phyloP scores from a whole-genome alignment of 2,888 invertebrate genomes.

The Acanthococcus lagerstroemiae region DNA sequence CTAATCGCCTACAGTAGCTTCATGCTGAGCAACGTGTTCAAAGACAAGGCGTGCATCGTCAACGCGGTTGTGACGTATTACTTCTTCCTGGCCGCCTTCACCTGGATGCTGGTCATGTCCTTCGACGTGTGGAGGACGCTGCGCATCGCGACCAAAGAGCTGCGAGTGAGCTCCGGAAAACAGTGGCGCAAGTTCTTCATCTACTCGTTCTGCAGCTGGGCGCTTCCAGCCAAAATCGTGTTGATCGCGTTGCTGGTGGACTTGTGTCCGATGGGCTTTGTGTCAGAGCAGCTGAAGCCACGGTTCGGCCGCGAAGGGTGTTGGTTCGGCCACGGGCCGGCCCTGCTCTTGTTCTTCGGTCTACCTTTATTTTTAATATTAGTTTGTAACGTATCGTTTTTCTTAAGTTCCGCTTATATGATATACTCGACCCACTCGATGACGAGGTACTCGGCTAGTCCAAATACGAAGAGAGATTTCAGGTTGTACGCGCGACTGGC shows the following conservation, averaged over 20 bases:
- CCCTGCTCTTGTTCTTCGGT: conserved; percentile 47
- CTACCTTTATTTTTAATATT: conserved; percentile 44
- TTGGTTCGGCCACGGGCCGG: conserved; percentile 46
- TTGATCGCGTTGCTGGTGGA: conserved; percentile 42
- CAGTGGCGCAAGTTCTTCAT: conserved; percentile 42
- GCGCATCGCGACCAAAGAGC: conserved; percentile 43
- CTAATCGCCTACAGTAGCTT: conserved; percentile 45
- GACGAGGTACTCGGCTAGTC: conserved; percentile 38
- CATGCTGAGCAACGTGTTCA: conserved; percentile 42
- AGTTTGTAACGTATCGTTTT: conserved; percentile 43
- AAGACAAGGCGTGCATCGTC: conserved; percentile 40
- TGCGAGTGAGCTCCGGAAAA: conserved; percentile 43
- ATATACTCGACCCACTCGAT: conserved; percentile 42
- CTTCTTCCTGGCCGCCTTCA: conserved; percentile 46
- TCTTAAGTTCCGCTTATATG: conserved; percentile 42
- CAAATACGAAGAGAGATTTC: conserved; percentile 40
- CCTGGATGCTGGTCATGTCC: conserved; percentile 49
- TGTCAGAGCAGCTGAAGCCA: conserved; percentile 40
- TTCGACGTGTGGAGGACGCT: conserved; percentile 46
- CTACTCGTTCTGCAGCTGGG: conserved; percentile 44
- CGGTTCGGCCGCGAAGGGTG: conserved; percentile 44
- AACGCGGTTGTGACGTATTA: conserved; percentile 45
- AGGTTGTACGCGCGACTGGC: conserved; percentile 44
- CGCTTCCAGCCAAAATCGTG: conserved; percentile 42
- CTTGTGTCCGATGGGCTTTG: conserved; percentile 35